Conservation (phyloP, 1,140 invertebrate species). For the Aporrectodea caliginosa region DNA sequence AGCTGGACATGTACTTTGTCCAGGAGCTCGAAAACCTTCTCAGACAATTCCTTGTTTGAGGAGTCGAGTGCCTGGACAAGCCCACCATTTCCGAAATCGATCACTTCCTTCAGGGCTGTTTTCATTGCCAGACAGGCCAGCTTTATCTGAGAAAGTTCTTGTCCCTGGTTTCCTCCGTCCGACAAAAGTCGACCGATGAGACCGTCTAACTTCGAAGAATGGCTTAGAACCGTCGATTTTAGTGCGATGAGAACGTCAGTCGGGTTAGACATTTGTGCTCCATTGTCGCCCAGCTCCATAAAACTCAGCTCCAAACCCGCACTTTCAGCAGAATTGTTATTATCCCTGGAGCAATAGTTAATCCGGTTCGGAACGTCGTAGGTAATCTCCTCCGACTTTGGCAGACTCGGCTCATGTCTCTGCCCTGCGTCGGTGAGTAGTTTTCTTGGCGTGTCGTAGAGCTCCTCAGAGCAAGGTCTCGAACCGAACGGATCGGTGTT, state of each 20-base stretch:
- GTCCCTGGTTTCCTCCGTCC: background rate
- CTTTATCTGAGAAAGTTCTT: constrained; percentile 11
- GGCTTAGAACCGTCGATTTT: background rate
- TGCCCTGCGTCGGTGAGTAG: background rate
- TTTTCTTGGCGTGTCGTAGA: constrained; percentile 18
- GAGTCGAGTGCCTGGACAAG: background rate
- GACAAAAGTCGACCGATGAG: background rate
- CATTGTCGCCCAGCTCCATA: background rate
- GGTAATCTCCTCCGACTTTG: background rate
- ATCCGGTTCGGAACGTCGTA: background rate
- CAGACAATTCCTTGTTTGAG: background rate
- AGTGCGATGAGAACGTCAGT: background rate
- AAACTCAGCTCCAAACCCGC: background rate
- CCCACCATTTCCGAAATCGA: background rate
- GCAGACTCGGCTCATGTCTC: background rate
- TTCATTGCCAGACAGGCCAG: constrained; percentile 12
- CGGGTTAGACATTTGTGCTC: background rate
- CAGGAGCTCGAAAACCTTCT: background rate
- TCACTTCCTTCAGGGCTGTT: constrained; percentile 14
- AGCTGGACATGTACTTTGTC: background rate
- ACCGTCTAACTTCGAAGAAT: background rate
- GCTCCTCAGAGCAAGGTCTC: background rate
- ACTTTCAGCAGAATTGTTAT: background rate
- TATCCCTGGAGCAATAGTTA: background rate
- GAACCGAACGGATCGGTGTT: background rate